Base-by-base conservation (phyloP, 2,113 vertebrate genomes). In the Orientallactaga bullata region DNA sequence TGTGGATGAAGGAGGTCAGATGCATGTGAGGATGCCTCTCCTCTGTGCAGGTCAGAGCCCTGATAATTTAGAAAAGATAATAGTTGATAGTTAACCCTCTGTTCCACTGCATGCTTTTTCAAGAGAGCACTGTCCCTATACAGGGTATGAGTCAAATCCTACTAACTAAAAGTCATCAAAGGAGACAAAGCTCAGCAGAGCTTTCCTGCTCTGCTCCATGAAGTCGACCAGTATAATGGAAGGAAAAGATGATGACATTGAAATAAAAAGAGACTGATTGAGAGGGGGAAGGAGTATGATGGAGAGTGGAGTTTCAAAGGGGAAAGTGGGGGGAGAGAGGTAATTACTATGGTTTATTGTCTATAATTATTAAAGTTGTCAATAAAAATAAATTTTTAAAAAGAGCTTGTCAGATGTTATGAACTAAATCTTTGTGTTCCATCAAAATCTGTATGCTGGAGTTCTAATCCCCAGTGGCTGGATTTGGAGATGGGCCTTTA, bases 1-100 rank as follows among this genome's bases (percentile, higher is more conserved):
- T 84, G 26, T 80, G 94, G 90, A 87, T 28, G 78, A n/a, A 91
- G 61, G 58, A 15, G 65, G 82, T 93, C 55, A 21, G 35, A 84
- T 66, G 30, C 11, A 23, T 37, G 17, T 17, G 2, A n/a, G 37
- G 8, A 90, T 37, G 39, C n/a, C 28, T 61, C 23, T 78, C 24
- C 5, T 39, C 35, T 89, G 42, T 21, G 35, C 9, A 21, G 68
- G 60, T 76, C 7, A 23, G 13, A 89, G 39, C 35, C 65, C 5
- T 5, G 21, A 89, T 1, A 10, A 63, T 20, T 78, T 39, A 32
- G 71, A 8, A 73, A 78, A 65, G 81, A 21, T 12, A 20, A 58
- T 26, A 69, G 8, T 58, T 77, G 37, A 30, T 55, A 79, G 51
- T 21, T 35, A 39, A 28, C 39, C 13, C 9, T 58, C 10, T 63